These are phyloP conservation scores for Mimachlamys varia DNA, from an alignment of 2,888 invertebrate genomes.

Conservation along the genomic window DNA sequence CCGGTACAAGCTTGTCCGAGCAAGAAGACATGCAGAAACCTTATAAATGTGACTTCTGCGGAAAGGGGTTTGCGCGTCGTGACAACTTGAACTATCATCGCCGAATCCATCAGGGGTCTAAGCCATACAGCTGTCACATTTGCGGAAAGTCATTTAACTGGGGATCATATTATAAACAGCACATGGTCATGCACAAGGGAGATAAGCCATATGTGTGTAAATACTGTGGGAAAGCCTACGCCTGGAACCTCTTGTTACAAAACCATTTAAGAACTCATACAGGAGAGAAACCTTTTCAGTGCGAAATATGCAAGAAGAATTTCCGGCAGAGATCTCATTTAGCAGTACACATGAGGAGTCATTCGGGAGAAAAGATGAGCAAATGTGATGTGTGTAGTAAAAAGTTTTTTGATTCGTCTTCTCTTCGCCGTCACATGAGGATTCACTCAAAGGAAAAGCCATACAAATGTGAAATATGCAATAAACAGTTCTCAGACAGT, in stretches of 20 bases:
- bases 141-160: background rate
- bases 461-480: background rate
- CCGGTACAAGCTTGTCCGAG: background rate
- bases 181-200: conserved; percentile 13
- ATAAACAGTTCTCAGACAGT: background rate
- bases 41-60: background rate
- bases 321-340: background rate
- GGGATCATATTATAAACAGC: conserved; percentile 10
- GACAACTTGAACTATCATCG: background rate
- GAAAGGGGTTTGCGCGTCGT: background rate
- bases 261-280: background rate
- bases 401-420: background rate
- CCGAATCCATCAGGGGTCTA: background rate
- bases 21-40: background rate
- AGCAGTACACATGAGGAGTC: background rate
- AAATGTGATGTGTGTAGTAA: background rate
- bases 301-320: background rate
- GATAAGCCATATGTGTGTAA: background rate
- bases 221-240: background rate
- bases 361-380: background rate
- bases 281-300: background rate
- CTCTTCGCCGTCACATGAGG: background rate
- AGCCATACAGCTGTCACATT: conserved; percentile 5
- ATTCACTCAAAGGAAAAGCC: conserved; percentile 9
- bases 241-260: background rate